These are phyloP conservation scores for Trichopria drosophilae DNA, from an alignment of 2,888 invertebrate genomes.

Conservation along the genomic window DNA sequence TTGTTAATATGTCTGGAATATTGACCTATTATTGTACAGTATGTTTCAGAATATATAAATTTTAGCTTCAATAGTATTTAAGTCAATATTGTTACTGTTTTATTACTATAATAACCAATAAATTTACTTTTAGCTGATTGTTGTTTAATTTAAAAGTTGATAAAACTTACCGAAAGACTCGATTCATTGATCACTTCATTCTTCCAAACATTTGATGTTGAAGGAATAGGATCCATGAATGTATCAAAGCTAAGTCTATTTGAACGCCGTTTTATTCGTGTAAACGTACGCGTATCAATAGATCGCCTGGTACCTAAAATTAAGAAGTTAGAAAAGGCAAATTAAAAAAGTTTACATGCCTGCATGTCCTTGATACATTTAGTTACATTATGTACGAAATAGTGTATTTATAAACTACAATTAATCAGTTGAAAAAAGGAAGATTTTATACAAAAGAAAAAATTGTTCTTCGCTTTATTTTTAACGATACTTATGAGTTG, in stretches of 20 bases:
- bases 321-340: too few relatives aligned
- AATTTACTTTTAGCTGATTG: background rate
- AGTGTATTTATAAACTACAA: too few relatives aligned
- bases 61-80: too few relatives aligned
- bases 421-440: too few relatives aligned
- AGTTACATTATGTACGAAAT: too few relatives aligned
- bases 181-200: slow-evolving; percentile 23
- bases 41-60: too few relatives aligned
- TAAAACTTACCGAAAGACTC: slow-evolving; percentile 17
- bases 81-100: background rate
- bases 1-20: slow-evolving; percentile 15
- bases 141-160: background rate
- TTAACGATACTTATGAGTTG: too few relatives aligned
- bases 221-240: slow-evolving; percentile 12
- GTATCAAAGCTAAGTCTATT: slow-evolving; percentile 23
- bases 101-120: background rate
- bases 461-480: too few relatives aligned
- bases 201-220: slow-evolving; percentile 28
- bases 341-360: too few relatives aligned
- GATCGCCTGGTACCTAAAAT: slow-evolving; percentile 42
- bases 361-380: too few relatives aligned
- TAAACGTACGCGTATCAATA: slow-evolving; percentile 72
- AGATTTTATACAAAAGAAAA: too few relatives aligned
- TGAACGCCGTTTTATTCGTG: slow-evolving; percentile 67
- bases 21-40: too few relatives aligned